These are phyloP conservation scores for Onychomys torridus DNA, from an alignment of 2,797 vertebrate species.

Conservation along the genomic window DNA sequence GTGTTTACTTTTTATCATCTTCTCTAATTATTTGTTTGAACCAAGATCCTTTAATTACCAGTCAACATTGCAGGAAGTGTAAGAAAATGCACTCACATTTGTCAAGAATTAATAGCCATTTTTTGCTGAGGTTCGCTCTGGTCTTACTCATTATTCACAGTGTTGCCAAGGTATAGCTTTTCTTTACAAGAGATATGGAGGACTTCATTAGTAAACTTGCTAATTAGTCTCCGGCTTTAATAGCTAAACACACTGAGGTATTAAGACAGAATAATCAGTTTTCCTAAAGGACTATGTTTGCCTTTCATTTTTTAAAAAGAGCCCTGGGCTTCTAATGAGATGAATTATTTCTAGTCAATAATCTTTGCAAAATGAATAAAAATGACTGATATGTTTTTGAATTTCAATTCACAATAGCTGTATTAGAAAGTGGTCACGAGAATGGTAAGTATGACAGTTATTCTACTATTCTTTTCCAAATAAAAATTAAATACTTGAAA, in stretches of 20 bases:
- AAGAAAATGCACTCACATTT: conserved; percentile 6
- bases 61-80: background rate
- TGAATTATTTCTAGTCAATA: conserved; percentile 34
- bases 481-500: background rate
- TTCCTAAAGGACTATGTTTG: conserved; percentile 36
- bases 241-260: conserved; percentile 63
- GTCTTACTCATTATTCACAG: conserved; percentile 65
- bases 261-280: conserved; percentile 66
- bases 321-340: conserved; percentile 4
- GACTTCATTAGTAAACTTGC: conserved; percentile 68
- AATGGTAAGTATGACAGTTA: background rate
- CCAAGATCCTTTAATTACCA: background rate
- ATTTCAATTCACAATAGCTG: background rate
- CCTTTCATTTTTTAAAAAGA: background rate
- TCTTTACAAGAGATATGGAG: conserved; percentile 11
- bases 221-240: conserved; percentile 70
- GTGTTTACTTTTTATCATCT: conserved; percentile 49
- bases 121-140: conserved; percentile 35
- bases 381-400: conserved; percentile 5
- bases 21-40: conserved; percentile 72
- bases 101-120: background rate
- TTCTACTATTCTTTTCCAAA: conserved; percentile 31
- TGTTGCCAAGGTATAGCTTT: background rate
- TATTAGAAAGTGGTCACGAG: conserved; percentile 3
- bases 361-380: conserved; percentile 57